Evolutionary conservation across 2,113 vertebrate species (phyloP), one percentile per base, ranked within the genome.

Genomic region (Micronycteris hirsuta): DNA sequence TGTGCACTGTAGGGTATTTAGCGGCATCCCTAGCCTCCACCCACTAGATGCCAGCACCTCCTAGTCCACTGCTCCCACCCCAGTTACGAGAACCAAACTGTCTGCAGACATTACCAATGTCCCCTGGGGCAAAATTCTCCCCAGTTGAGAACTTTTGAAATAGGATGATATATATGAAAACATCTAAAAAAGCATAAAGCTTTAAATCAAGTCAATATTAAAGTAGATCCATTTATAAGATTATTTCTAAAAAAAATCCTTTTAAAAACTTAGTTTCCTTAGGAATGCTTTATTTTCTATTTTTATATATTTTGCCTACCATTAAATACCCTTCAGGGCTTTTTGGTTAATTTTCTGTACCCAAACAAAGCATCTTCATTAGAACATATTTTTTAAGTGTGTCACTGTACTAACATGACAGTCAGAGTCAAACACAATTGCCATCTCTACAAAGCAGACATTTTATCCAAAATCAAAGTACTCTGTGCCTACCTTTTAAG

Each of bases 401-500:
- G 95, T 97, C 96, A 96, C 83, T 76, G 58, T 67, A 82, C 86
- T 93, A 94, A 93, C 82, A 96, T 36, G 61, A 96, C 91, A 97
- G 49, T 88, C 54, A 68, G 91, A 97, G 65, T 58, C 33, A 74
- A 97, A 97, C 86, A 76, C 7, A 81, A 89, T 16, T 84, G 91
- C 70, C 89, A 94, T 89, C 73, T 91, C 86, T 95, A 95, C 74
- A 93, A 94, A 95, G 91, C 13, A 96, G 41, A 47, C 95, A 38
- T 86, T 96, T 96, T 68, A 93, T 97, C 52, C 88, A 74, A 94
- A 97, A 95, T 86, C 20, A 96, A 95, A 97, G 89, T 87, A 31
- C 47, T 86, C 67, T 58, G 36, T 74, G 96, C 96, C 98, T 99
- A 99, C 99, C 99, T n/a, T 99, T 98, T 89, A 99, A 98, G 98